phyloP scores from a whole-genome alignment of 2,113 vertebrate species.

The Corythoichthys intestinalis region DNA sequence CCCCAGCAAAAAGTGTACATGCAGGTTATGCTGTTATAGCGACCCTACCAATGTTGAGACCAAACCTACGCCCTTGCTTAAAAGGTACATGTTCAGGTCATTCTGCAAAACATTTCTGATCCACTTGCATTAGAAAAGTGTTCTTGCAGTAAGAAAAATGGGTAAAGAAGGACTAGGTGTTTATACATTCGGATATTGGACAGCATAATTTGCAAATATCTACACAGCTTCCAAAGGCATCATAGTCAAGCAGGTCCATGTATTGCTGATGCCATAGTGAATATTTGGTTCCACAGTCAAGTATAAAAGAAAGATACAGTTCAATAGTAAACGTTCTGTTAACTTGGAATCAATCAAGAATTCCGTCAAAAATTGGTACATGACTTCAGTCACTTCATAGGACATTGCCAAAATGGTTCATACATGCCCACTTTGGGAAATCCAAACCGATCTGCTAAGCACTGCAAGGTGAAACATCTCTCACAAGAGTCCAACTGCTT shows the following conservation, averaged over 20 bases:
- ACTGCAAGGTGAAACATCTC: background rate
- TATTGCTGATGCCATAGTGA: constrained; percentile 63
- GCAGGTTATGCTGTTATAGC: too few relatives aligned
- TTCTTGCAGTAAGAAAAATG: background rate
- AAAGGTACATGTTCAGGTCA: too few relatives aligned
- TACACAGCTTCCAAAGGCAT: background rate
- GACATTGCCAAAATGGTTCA: background rate
- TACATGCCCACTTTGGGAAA: background rate
- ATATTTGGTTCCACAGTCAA: constrained; percentile 15
- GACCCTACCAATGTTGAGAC: too few relatives aligned
- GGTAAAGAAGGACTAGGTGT: background rate
- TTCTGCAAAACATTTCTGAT: constrained; percentile 18
- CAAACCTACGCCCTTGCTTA: too few relatives aligned
- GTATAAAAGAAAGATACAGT: background rate
- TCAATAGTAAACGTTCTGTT: background rate
- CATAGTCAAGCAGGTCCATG: constrained; percentile 62
- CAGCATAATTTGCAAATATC: background rate
- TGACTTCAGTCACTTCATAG: too few relatives aligned
- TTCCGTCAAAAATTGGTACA: background rate
- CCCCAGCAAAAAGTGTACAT: too few relatives aligned
- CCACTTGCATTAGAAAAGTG: constrained; percentile 50
- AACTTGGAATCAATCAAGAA: background rate
- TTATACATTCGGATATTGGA: background rate
- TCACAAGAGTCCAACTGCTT: background rate
- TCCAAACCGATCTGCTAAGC: background rate